phyloP scores from a whole-genome alignment of 1,140 invertebrate species.

The Drosophila nebulosa region DNA sequence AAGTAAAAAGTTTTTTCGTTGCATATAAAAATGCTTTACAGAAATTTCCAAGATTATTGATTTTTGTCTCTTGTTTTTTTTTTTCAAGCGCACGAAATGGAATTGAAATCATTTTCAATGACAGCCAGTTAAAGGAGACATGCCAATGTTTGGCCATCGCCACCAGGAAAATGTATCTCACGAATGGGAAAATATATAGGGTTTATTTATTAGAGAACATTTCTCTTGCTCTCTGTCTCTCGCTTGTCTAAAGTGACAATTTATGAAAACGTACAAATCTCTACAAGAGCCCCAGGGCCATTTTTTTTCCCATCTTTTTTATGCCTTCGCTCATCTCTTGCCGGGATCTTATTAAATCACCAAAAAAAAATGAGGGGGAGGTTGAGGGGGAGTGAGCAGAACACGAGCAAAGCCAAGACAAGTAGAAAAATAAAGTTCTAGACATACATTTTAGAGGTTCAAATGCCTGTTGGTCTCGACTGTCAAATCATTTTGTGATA shows the following conservation, averaged over 20 bases:
- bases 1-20: not conserved
- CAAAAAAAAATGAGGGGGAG: not conserved
- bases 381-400: not conserved
- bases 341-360: conserved; percentile 55
- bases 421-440: conserved; percentile 11
- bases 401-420: not conserved
- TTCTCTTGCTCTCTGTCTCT: conserved; percentile 1
- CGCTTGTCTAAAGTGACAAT: conserved; percentile 27
- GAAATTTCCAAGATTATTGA: not conserved
- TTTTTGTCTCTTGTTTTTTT: not conserved
- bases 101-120: conserved; percentile 72
- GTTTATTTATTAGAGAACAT: conserved; percentile 47
- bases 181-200: conserved; percentile 53
- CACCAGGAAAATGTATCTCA: conserved; percentile 32
- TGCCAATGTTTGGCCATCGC: conserved; percentile 31
- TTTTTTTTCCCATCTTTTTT: conserved; percentile 1
- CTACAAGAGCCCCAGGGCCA: conserved; percentile 34
- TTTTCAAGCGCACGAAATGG: conserved; percentile 20
- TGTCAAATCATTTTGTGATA: conserved; percentile 75
- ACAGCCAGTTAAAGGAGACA: conserved; percentile 58
- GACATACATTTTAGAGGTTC: conserved; percentile 31
- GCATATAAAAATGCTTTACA: not conserved
- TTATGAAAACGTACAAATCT: conserved; percentile 51
- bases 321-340: not conserved
- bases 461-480: conserved; percentile 64